Evolutionary conservation across 2,113 vertebrate species (phyloP).

Genomic region (Ceyx melanurus): DNA sequence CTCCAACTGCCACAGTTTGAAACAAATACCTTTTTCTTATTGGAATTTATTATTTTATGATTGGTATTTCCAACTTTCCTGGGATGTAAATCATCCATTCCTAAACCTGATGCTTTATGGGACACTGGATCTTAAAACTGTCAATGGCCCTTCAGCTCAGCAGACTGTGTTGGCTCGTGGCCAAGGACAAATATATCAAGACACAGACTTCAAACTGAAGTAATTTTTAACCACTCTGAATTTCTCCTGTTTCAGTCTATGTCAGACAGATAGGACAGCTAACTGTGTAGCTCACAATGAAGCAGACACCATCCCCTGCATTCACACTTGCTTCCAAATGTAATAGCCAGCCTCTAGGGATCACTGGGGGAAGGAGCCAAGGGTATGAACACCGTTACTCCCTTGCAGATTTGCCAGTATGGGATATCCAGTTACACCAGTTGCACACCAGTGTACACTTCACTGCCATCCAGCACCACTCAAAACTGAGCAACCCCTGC

Average conservation of each 20-base stretch:
- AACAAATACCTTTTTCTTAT: not conserved
- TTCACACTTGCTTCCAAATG: not conserved
- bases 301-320: not conserved
- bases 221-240: not conserved
- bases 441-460: not conserved
- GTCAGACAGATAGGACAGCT: not conserved
- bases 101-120: not conserved
- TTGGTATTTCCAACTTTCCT: not conserved
- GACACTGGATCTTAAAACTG: not conserved
- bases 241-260: not conserved
- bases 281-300: not conserved
- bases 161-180: not conserved
- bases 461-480: not conserved
- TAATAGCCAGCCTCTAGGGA: not conserved
- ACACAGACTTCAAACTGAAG: not conserved
- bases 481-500: not conserved
- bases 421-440: not conserved
- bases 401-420: not conserved
- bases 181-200: not conserved
- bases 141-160: slow-evolving; percentile 18
- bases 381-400: not conserved
- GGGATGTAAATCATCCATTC: not conserved
- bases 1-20: not conserved
- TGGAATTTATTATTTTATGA: not conserved
- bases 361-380: not conserved